phyloP scores from a whole-genome alignment of 1,140 invertebrate genomes.

The Neodiprion fabricii region DNA sequence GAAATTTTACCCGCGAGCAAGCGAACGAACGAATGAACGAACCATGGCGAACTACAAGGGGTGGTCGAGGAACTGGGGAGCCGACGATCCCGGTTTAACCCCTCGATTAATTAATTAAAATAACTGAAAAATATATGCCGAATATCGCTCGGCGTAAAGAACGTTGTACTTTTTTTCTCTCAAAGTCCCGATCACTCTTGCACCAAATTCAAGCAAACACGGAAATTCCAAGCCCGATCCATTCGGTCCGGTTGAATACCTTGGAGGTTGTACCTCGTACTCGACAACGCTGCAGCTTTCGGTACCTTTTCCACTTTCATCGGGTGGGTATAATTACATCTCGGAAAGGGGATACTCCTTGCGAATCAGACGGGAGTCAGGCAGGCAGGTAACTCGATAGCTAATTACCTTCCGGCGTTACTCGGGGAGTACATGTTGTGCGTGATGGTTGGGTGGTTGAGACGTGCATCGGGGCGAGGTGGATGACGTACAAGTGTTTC shows the following conservation, averaged over 20 bases:
- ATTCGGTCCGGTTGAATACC: too few relatives aligned
- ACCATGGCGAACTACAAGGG: too few relatives aligned
- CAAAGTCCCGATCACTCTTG: neutral
- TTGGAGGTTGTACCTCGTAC: too few relatives aligned
- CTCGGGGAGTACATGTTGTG: neutral
- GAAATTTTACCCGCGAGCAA: slow-evolving; percentile 2
- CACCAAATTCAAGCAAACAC: neutral
- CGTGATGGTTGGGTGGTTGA: neutral
- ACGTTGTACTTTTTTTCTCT: neutral
- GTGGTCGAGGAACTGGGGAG: too few relatives aligned
- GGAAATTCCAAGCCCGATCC: too few relatives aligned
- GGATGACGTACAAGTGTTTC: slow-evolving; percentile 29
- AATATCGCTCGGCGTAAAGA: neutral
- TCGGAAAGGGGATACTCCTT: slow-evolving; percentile 41
- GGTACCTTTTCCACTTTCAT: slow-evolving; percentile 35
- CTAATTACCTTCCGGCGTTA: slow-evolving; percentile 44
- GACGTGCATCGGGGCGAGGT: slow-evolving; percentile 6
- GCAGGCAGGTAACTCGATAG: slow-evolving; percentile 45
- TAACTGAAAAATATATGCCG: neutral
- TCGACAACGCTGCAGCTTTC: too few relatives aligned
- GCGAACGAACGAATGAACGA: neutral
- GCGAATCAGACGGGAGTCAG: slow-evolving; percentile 14
- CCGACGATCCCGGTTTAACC: neutral
- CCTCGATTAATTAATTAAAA: slow-evolving; percentile 3
- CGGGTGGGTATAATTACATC: slow-evolving; percentile 41